Evolutionary conservation across 2,888 invertebrate genomes (phyloP).

Genomic region (Papilio elwesi): DNA sequence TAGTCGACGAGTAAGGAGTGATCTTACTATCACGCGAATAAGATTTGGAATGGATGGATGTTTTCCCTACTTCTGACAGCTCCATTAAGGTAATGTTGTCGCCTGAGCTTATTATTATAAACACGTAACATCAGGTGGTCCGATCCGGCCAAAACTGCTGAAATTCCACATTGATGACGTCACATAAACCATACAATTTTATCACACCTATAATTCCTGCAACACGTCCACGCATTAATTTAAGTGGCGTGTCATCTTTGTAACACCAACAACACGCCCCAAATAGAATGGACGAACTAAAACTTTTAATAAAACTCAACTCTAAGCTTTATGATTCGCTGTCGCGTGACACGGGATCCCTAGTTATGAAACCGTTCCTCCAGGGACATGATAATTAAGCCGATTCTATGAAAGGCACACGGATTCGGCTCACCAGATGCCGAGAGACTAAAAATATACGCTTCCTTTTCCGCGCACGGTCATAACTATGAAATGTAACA

Average conservation of each 20-base stretch:
- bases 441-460: constrained; percentile 75
- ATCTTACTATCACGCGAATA: neutral
- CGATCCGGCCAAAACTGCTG: constrained; percentile 34
- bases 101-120: constrained; percentile 5
- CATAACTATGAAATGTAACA: constrained; percentile 81
- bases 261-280: constrained; percentile 52
- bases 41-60: neutral
- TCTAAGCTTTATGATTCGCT: constrained; percentile 59
- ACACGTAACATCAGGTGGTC: constrained; percentile 35
- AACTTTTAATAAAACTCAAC: constrained; percentile 45
- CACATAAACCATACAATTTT: constrained; percentile 49
- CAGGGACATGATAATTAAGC: constrained; percentile 77
- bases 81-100: constrained; percentile 17
- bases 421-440: constrained; percentile 74
- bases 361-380: constrained; percentile 70
- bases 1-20: neutral
- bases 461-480: constrained; percentile 79
- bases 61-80: constrained; percentile 10
- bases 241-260: constrained; percentile 50
- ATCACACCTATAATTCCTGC: constrained; percentile 47
- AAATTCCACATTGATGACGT: constrained; percentile 42
- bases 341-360: constrained; percentile 57
- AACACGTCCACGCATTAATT: constrained; percentile 45
- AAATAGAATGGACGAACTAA: constrained; percentile 48
- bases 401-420: constrained; percentile 75